Evolutionary conservation across 2,888 invertebrate genomes (phyloP).

Genomic region (Cephus pygmeus): DNA sequence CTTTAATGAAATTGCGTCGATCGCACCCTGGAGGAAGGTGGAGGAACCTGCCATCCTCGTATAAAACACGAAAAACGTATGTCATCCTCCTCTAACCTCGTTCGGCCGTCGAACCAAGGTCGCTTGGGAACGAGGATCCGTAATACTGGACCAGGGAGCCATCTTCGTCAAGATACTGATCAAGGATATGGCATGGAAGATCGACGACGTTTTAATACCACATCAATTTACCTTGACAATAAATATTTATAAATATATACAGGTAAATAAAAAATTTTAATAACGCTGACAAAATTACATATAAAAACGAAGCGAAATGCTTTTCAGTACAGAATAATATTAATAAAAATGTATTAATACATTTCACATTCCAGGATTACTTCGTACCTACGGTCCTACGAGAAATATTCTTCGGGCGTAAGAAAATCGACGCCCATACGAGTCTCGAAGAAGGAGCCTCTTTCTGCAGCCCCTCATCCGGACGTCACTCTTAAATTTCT

Average conservation of each 20-base stretch:
- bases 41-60: background rate
- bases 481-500: constrained; percentile 52
- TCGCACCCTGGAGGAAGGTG: background rate
- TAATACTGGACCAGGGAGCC: background rate
- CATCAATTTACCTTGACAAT: background rate
- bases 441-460: constrained; percentile 9
- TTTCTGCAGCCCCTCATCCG: constrained; percentile 14
- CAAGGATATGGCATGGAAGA: background rate
- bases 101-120: background rate
- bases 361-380: background rate
- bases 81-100: constrained; percentile 15
- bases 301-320: background rate
- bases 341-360: background rate
- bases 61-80: constrained; percentile 12
- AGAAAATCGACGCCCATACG: background rate
- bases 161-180: background rate
- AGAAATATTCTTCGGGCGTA: background rate
- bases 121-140: background rate
- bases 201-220: background rate
- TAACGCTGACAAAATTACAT: background rate
- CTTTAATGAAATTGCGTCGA: constrained; percentile 31
- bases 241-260: background rate
- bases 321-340: background rate
- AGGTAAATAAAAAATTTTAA: too few relatives aligned
- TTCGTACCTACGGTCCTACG: background rate